A percentile compares a stretch with the other conserved stretches of the same genome.
These are phyloP conservation scores for Dryas iulia DNA, from an alignment of 1,140 invertebrate genomes.

Conservation along the genomic window DNA sequence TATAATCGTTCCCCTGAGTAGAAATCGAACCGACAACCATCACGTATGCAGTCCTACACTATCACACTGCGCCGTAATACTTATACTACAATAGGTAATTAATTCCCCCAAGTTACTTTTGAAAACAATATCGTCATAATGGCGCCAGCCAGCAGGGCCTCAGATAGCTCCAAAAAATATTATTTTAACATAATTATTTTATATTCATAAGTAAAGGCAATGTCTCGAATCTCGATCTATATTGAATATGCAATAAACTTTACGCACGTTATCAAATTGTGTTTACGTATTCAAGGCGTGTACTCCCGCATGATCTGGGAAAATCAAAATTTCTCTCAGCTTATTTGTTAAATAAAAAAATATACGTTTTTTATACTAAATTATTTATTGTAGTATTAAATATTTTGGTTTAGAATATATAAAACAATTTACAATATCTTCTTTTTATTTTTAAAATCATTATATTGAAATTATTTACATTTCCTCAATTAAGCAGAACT, in stretches of 20 bases:
- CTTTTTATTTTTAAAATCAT: no score
- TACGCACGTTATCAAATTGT: slow-evolving; percentile 9
- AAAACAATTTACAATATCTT: no score
- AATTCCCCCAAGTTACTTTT: not conserved
- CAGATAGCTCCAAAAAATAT: not conserved
- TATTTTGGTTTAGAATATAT: no score
- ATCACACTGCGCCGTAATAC: no score
- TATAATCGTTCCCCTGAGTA: no score
- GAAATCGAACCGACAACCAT: no score
- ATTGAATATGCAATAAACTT: slow-evolving; percentile 18
- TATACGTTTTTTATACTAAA: not conserved
- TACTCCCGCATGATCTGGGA: slow-evolving; percentile 16
- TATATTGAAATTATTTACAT: no score
- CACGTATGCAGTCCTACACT: no score
- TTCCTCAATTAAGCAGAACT: no score
- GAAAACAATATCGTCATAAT: not conserved
- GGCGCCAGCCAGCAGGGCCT: no score
- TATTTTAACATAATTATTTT: not conserved
- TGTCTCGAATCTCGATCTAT: slow-evolving; percentile 3
- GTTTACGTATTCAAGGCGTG: slow-evolving; percentile 16
- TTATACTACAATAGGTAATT: no score
- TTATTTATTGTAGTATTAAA: not conserved
- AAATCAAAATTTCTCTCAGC: slow-evolving; percentile 17
- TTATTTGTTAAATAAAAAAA: not conserved
- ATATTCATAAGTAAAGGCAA: not conserved